Evolutionary conservation across 2,113 vertebrate species (phyloP), one percentile per base, ranked within the genome.

Genomic region (Chlorocebus sabaeus): DNA sequence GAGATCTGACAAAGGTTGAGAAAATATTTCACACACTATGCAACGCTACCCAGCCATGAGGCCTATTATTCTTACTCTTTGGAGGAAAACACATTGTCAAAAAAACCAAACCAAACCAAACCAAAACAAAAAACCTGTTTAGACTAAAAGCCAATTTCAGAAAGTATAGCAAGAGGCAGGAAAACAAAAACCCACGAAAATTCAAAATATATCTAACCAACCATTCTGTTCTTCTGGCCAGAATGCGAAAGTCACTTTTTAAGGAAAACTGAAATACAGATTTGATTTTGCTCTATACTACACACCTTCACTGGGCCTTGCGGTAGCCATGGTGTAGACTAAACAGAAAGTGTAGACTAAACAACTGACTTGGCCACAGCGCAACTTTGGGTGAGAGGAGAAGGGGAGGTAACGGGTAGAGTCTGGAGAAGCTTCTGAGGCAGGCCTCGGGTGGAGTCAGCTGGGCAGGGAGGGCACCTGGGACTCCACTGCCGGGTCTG

Each of bases 151-250:
- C 76, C 91, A 32, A 81, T 93, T 95, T 95, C 64, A 85, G 67
- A 86, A 93, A 96, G 78, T 48, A 81, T 96, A 97, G 67, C 72
- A 90, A 95, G 78, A 95, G 35, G 67, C 55, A 95, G 57, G 43
- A 95, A 91, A 80, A 95, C 11, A 84, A 95, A 90, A 81, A 81
- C 35, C 25, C 32, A 64, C 2, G 20, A 73, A 95, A 87, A 92
- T 32, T 32, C 88, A 87, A 40, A 90, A 52, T 72, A 72, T 2
- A 48, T 93, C 40, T 59, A 88, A 27, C 35, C 61, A 70, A 27
- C 17, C 32, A 27, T 52, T 72, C 67, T 89, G 73, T 89, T 67
- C n/a, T 50, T 52, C 35, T 17, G 38, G 67, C 59, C 40, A 35
- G 38, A 50, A 30, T 3, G n/a, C 0, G 12, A 73, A 89, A 35